These are phyloP conservation scores for Dendrolimus pini DNA, from an alignment of 2,888 invertebrate species.

Conservation along the genomic window DNA sequence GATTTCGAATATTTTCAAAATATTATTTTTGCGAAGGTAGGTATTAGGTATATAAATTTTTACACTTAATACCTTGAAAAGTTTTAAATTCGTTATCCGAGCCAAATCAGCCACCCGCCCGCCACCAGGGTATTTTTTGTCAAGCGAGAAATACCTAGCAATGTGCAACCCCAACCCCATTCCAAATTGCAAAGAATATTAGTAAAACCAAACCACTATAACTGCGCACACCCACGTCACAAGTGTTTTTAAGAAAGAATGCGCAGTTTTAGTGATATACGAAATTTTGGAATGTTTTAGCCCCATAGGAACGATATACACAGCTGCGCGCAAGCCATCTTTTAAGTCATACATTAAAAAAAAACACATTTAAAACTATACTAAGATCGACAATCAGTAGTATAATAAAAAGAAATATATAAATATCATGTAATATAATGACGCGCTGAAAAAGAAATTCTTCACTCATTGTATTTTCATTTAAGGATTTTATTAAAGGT, in stretches of 20 bases:
- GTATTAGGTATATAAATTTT: conserved; percentile 3
- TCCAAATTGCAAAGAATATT: conserved; percentile 27
- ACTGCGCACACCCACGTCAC: not conserved
- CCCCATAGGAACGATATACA: conserved; percentile 69
- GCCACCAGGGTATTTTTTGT: conserved; percentile 61
- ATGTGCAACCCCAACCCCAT: conserved; percentile 36
- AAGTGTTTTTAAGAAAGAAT: not conserved
- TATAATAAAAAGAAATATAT: no score
- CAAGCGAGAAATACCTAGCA: conserved; percentile 53
- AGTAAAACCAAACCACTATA: conserved; percentile 6
- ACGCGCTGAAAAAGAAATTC: no score
- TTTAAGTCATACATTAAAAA: conserved; percentile 63
- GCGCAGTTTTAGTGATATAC: conserved; percentile 12
- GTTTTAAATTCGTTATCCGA: conserved; percentile 13
- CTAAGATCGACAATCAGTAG: no score
- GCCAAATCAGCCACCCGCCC: conserved; percentile 34
- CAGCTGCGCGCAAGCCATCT: conserved; percentile 69
- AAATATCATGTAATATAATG: no score
- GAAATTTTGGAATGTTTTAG: conserved; percentile 40
- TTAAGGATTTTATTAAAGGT: no score
- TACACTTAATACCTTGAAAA: no score
- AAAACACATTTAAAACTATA: conserved; percentile 8
- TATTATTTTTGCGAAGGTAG: conserved; percentile 15
- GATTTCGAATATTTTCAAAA: conserved; percentile 24
- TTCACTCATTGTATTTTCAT: no score